Evolutionary conservation across 2,888 invertebrate genomes (phyloP).

Genomic region (Teleiodes luculella): DNA sequence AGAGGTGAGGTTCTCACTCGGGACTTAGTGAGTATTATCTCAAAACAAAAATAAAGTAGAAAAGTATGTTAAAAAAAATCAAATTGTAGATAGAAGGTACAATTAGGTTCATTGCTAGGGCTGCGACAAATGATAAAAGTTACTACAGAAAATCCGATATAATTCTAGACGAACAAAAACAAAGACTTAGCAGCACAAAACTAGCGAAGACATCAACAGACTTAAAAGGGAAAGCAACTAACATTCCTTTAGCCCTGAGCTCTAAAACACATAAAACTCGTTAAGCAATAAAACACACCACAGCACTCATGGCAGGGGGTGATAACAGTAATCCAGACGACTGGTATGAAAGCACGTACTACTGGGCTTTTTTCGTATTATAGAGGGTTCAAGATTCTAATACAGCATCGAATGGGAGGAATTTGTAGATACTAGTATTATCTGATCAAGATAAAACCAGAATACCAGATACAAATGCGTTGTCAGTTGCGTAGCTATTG

Average conservation of each 20-base stretch:
- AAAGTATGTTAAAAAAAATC: too few relatives aligned
- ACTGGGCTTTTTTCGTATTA: background rate
- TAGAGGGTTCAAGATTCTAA: background rate
- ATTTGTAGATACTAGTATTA: too few relatives aligned
- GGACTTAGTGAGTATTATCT: too few relatives aligned
- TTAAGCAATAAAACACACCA: background rate
- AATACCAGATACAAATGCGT: too few relatives aligned
- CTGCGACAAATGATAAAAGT: too few relatives aligned
- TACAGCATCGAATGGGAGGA: background rate
- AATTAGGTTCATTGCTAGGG: too few relatives aligned
- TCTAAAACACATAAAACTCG: constrained; percentile 17
- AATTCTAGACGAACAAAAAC: background rate
- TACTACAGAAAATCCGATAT: too few relatives aligned
- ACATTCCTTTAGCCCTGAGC: constrained; percentile 4
- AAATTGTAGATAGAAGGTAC: too few relatives aligned
- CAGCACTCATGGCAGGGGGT: background rate
- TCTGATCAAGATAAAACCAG: too few relatives aligned
- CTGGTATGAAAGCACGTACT: background rate
- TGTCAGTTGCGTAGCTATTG: too few relatives aligned
- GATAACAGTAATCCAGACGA: constrained; percentile 13
- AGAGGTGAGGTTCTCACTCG: too few relatives aligned
- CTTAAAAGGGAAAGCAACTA: background rate
- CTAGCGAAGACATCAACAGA: background rate
- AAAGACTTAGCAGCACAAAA: background rate
- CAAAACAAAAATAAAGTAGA: too few relatives aligned